Evolutionary conservation across 2,113 vertebrate genomes (phyloP), one percentile per base, ranked within the genome.

Genomic region (Callorhinus ursinus): DNA sequence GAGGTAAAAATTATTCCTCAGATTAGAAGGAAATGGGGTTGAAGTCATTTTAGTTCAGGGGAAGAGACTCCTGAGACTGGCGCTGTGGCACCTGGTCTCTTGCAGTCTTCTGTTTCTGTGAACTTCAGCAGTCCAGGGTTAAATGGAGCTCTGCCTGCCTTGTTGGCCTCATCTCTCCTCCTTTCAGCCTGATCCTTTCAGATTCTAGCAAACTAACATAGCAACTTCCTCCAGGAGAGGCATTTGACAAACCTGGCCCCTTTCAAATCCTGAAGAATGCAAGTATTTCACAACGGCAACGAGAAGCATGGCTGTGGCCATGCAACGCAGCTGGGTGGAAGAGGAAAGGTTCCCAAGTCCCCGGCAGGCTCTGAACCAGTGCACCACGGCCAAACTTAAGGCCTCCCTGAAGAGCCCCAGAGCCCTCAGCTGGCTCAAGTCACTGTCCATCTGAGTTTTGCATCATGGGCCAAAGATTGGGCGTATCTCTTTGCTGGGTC

Each of bases 361-460:
- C 83, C 19, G 36, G 80, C 59, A 93, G 65, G 88, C 92, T 93
- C 81, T n/a, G 79, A 87, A 92, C 21, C 53, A 63, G 91, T 10
- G 49, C 24, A 57, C 26, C 4, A 80, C 19, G 26, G 93, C 93
- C 96, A 98, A 97, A 88, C 84, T 51, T 95, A 92, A 93, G 92
- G 81, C 90, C 90, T 95, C 90, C 77, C 49, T 49, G 53, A 31
- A 79, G 51, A 87, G 46, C 65, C 81, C 72, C 4, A 31, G n/a
- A 46, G 96, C 67, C 51, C 59, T 96, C 93, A 82, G 90, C 72
- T 85, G 97, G 94, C 98, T 95, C 92, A 94, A 97, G 98, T 98
- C 96, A 88, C 4, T 84, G 93, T 93, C 91, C 15, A 51, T 95
- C 96, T 94, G 96, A 98, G 65, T 89, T 96, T 71, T 88, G 59